Base-by-base conservation (phyloP, 2,797 vertebrate species). In the Numenius phaeopus region DNA sequence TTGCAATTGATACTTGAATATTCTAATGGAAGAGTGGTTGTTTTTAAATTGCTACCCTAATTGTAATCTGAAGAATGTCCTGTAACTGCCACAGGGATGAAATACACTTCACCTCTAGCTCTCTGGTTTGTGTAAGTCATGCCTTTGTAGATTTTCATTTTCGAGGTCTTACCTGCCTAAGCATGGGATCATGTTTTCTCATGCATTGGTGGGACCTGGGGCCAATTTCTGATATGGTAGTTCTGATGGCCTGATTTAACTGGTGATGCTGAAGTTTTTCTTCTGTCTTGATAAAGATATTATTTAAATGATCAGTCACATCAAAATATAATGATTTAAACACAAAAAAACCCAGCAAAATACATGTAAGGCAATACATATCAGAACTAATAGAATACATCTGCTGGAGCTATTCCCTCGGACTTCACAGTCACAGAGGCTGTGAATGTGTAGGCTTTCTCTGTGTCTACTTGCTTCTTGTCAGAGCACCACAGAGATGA, bases 1-100 rank as follows among this genome's bases (percentile, higher is more conserved):
- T 93, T 82, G 54, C 6, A 94, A 10, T 19, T 89, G 39, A 19
- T 91, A 89, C 49, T 88, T 95, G n/a, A 94, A 72, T 95, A 86
- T 83, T 96, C 78, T 83, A 42, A 71, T 75, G 85, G 47, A 55
- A 91, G 62, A 79, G 75, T 44, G 58, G 11, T 6, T 88, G 14
- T 9, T 79, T 57, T 85, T 64, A 87, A 90, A 87, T 82, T 65
- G 49, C 64, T 79, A 7, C 84, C 52, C 11, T 39, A 64, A 20
- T n/a, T 46, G 54, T 87, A 17, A 95, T 67, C 64, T 77, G 39
- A 34, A 26, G 32, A 22, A 52, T 30, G 17, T 87, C 65, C 49
- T 65, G 47, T 91, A 79, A 82, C 30, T 72, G 19, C 30, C 52
- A 37, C 5, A n/a, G 62, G 12, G 11, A 4, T 23, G 26, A 58